Conservation (phyloP, 2,113 vertebrate species). For the Mungos mungo region DNA sequence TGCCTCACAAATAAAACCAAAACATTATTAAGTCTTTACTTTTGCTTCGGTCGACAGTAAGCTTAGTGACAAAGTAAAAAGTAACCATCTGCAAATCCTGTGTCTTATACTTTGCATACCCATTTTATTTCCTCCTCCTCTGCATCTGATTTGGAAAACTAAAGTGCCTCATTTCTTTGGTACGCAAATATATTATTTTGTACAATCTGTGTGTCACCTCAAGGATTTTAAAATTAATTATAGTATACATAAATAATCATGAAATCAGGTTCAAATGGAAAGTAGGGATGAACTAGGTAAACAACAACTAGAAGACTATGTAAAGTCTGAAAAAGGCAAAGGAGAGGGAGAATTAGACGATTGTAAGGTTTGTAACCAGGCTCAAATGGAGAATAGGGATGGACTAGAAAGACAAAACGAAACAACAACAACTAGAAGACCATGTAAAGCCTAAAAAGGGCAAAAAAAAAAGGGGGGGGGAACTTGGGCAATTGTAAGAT, state of each 20-base stretch:
- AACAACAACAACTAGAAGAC: too few relatives aligned
- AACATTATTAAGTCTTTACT: neutral
- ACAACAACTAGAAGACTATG: neutral
- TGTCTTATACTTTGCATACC: neutral
- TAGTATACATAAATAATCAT: neutral
- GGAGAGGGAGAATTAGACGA: too few relatives aligned
- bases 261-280: neutral
- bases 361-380: too few relatives aligned
- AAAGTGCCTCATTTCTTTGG: neutral
- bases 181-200: neutral
- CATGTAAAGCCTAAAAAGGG: neutral
- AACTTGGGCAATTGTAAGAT: neutral
- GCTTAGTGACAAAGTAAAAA: neutral
- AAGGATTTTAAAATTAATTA: slow-evolving; percentile 15
- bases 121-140: neutral
- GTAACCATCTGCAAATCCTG: neutral
- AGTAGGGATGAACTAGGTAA: neutral
- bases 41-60: neutral
- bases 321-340: neutral
- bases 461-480: neutral
- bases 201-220: neutral
- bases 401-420: neutral
- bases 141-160: neutral
- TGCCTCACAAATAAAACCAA: neutral
- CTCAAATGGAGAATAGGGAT: neutral